Base-by-base conservation (phyloP, 2,797 vertebrate species). In the Melanotaenia trifasciata region DNA sequence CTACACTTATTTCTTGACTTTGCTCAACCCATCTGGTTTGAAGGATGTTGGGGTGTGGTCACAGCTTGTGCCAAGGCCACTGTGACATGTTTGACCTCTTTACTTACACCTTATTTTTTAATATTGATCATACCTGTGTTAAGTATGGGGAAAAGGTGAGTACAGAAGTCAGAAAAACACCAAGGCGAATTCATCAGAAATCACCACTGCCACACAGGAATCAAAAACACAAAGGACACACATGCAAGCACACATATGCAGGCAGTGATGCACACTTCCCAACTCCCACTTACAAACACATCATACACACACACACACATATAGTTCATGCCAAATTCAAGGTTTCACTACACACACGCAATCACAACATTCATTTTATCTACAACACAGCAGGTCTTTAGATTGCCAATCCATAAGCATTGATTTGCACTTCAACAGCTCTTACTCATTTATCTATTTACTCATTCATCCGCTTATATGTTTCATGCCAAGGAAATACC, bases 391-490 rank as follows among this genome's bases (percentile, higher is more conserved):
- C 83, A 75, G 74, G 90, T 84, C 86, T 84, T 77, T 68, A 80
- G 79, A 84, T 83, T 78, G 47, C 61, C 76, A 2, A 93, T 93
- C 90, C 87, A 91, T 93, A 93, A 86, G 83, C 88, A 94, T 91
- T 61, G 90, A 94, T 92, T 94, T 90, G 80, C 84, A 85, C 86
- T 89, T 91, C 76, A 68, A 90, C 83, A 78, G 81, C 83, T 80
- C 84, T 92, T 90, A 91, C 86, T 92, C 84, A 84, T 92, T 93
- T 90, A 92, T 91, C 90, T 88, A 86, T 93, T 91, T 92, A 93
- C 87, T 88, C 90, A 83, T 93, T 91, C 86, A 90, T 84, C 90
- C 58, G 22, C 81, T 90, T 89, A 85, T 86, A 87, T 77, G 78
- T 87, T 88, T 88, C 70, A 81, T 63, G 60, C 85, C 59, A 86